phyloP scores from a whole-genome alignment of 2,113 vertebrate species.

The Apodemus speciosus region DNA sequence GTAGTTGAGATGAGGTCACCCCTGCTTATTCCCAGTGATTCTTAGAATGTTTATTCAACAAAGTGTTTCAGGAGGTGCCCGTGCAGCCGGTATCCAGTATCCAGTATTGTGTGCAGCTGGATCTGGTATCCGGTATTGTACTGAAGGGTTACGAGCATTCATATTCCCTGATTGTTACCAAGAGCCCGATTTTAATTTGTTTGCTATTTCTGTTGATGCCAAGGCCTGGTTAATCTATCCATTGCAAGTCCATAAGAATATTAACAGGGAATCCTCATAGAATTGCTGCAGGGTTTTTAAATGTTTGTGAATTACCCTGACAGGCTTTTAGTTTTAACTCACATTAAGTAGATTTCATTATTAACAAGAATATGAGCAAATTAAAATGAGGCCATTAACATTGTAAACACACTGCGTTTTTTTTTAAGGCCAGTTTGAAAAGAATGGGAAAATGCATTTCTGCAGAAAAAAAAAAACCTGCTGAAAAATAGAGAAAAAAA shows the following conservation, averaged over 20 bases:
- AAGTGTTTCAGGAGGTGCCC: slow-evolving; percentile 59
- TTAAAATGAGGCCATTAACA: slow-evolving; percentile 85
- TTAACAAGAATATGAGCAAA: slow-evolving; percentile 84
- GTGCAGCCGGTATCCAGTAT: slow-evolving; percentile 75
- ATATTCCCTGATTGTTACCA: slow-evolving; percentile 83
- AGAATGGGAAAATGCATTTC: slow-evolving; percentile 21
- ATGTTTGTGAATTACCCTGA: slow-evolving; percentile 85
- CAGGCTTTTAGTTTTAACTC: slow-evolving; percentile 85
- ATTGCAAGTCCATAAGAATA: slow-evolving; percentile 85
- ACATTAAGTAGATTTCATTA: slow-evolving; percentile 86
- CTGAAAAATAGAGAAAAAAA: slow-evolving; percentile 58
- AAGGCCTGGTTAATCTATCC: slow-evolving; percentile 81
- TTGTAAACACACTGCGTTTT: slow-evolving; percentile 69
- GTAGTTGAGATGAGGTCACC: background rate
- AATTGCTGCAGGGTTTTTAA: slow-evolving; percentile 81
- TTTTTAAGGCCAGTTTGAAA: slow-evolving; percentile 17
- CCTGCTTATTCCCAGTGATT: slow-evolving; percentile 23
- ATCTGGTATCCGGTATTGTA: slow-evolving; percentile 79
- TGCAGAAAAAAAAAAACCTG: slow-evolving; percentile 8
- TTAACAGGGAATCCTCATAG: slow-evolving; percentile 83
- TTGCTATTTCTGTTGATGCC: slow-evolving; percentile 85
- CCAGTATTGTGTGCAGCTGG: slow-evolving; percentile 72
- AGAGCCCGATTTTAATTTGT: slow-evolving; percentile 87
- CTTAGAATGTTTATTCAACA: slow-evolving; percentile 62
- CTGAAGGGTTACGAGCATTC: slow-evolving; percentile 81